A percentile compares a stretch with the other conserved stretches of the same genome.
These are phyloP conservation scores for Naja naja DNA, from an alignment of 2,113 vertebrate genomes.

Conservation along the genomic window DNA sequence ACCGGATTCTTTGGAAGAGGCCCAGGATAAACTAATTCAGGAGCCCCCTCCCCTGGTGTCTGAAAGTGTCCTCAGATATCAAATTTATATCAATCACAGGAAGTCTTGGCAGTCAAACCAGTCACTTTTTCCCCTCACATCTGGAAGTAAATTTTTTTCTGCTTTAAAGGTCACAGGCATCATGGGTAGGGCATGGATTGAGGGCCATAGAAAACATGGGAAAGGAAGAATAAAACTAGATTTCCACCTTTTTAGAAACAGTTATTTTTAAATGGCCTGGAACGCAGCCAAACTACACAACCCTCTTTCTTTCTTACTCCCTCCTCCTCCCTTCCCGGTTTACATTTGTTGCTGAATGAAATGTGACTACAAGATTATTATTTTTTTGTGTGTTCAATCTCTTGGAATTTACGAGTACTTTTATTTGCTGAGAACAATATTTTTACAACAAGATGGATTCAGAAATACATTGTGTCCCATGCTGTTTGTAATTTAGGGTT, in stretches of 20 bases:
- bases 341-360: slow-evolving; percentile 68
- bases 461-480: slow-evolving; percentile 19
- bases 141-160: slow-evolving; percentile 65
- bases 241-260: slow-evolving; percentile 75
- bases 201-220: slow-evolving; percentile 72
- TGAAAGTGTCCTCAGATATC: slow-evolving; percentile 61
- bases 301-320: slow-evolving; percentile 14
- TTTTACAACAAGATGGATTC: slow-evolving; percentile 51
- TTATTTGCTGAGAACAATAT: slow-evolving; percentile 51
- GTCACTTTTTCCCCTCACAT: slow-evolving; percentile 70
- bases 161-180: slow-evolving; percentile 63
- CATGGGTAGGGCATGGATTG: slow-evolving; percentile 70
- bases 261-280: slow-evolving; percentile 74
- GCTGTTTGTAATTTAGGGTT: slow-evolving; percentile 33
- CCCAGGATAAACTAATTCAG: slow-evolving; percentile 62
- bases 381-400: slow-evolving; percentile 54
- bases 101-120: slow-evolving; percentile 69
- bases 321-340: slow-evolving; percentile 29
- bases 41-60: slow-evolving; percentile 68
- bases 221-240: slow-evolving; percentile 72
- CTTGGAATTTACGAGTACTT: slow-evolving; percentile 45
- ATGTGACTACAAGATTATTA: slow-evolving; percentile 52
- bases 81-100: slow-evolving; percentile 67
- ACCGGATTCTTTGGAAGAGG: slow-evolving; percentile 58
- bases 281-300: slow-evolving; percentile 61